These are phyloP conservation scores for Polypedilum vanderplanki DNA, from an alignment of 1,140 invertebrate genomes.

Conservation along the genomic window DNA sequence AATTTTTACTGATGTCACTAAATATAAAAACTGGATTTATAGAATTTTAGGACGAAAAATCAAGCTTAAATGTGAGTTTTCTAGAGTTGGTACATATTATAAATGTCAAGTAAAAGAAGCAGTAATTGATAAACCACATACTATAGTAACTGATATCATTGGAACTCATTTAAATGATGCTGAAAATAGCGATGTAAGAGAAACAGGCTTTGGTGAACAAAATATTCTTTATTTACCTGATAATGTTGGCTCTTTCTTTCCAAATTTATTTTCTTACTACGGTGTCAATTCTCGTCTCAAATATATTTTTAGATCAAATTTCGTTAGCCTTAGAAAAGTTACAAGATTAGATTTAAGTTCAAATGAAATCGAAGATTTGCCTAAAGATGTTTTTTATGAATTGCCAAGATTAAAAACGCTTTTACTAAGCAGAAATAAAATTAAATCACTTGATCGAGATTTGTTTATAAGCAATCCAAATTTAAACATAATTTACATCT, in stretches of 20 bases:
- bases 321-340: background rate
- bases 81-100: too few relatives aligned
- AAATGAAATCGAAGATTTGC: background rate
- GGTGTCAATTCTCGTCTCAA: background rate
- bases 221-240: too few relatives aligned
- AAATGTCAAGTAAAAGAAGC: too few relatives aligned
- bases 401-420: background rate
- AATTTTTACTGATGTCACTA: background rate
- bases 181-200: too few relatives aligned
- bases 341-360: background rate
- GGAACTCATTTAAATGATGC: too few relatives aligned
- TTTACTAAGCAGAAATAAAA: background rate
- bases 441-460: background rate
- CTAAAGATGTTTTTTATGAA: background rate
- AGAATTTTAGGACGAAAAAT: background rate
- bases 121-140: too few relatives aligned
- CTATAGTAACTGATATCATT: too few relatives aligned
- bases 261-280: background rate
- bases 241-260: too few relatives aligned
- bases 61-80: background rate
- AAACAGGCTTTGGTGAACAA: too few relatives aligned
- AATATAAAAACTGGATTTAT: background rate
- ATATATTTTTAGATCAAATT: background rate
- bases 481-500: background rate
- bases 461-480: background rate